These are phyloP conservation scores for Eilema caniola DNA, from an alignment of 2,888 invertebrate genomes.

Conservation along the genomic window DNA sequence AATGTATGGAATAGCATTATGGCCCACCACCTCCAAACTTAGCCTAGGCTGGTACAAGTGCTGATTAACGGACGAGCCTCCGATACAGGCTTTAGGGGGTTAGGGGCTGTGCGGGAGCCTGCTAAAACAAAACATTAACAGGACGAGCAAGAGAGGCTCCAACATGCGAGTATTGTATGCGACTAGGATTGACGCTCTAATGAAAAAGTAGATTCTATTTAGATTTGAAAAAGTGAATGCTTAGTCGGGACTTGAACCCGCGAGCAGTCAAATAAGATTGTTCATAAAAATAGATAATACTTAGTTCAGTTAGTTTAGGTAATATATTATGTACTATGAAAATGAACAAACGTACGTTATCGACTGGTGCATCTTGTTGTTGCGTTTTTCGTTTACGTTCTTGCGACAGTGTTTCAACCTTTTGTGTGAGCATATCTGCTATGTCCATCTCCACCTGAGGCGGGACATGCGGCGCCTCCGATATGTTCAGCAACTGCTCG, in stretches of 20 bases:
- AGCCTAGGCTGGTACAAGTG: too few species aligned
- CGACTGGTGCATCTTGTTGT: not conserved
- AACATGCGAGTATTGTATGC: not conserved
- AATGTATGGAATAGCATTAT: too few species aligned
- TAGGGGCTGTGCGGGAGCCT: too few species aligned
- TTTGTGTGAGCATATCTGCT: constrained; percentile 68
- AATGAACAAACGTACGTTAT: constrained; percentile 46
- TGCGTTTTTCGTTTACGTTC: constrained; percentile 49
- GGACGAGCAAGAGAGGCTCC: not conserved
- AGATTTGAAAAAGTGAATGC: too few species aligned
- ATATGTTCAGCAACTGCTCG: constrained; percentile 29
- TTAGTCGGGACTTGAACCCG: too few species aligned
- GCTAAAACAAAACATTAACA: not conserved
- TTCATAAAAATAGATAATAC: not conserved
- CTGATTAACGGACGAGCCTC: too few species aligned
- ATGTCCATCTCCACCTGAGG: constrained; percentile 57
- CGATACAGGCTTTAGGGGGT: not conserved
- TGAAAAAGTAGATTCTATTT: too few species aligned
- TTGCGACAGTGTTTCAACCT: constrained; percentile 56
- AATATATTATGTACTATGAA: constrained; percentile 35
- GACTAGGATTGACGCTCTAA: not conserved
- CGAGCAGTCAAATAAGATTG: too few species aligned
- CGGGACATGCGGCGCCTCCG: constrained; percentile 30
- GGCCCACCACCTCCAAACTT: too few species aligned
- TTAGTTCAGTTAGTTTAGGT: too few species aligned